Evolutionary conservation across 2,888 invertebrate species (phyloP), one percentile per base, ranked within the genome.

Genomic region (Cryptocephalus moraei): DNA sequence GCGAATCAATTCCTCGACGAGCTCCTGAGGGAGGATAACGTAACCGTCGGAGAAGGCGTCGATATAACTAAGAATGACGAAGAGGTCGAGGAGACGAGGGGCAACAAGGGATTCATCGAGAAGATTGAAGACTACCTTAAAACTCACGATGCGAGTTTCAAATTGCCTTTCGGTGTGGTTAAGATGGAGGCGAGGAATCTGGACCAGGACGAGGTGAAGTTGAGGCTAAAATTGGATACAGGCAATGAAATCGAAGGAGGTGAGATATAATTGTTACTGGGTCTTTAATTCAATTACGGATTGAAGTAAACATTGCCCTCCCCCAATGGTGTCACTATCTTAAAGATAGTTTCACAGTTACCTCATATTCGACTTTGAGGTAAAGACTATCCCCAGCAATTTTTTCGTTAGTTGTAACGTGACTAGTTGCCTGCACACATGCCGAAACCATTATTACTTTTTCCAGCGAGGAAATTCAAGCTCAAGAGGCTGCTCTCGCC

Each of bases 401-500:
- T n/a, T n/a, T n/a, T n/a, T n/a, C n/a, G n/a, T n/a, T n/a, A n/a
- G n/a, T n/a, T n/a, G n/a, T n/a, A n/a, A 34, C 34, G n/a, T 9
- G 9, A 34, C 34, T 34, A 34, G 9, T 34, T 34, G 34, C 34
- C n/a, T 34, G 34, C 9, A 9, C 34, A 34, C 9, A 34, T 34
- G 34, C n/a, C 34, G 34, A 9, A 34, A 43, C 14, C 14, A 22
- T 8, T 9, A 41, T 36, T 41, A 22, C 41, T 39, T 31, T 44
- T 58, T 58, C 33, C 42, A 57, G 59, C 51, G 36, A 51, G 52
- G 14, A 54, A 84, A 66, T 82, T 83, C 54, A 88, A 87, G 39
- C 75, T 91, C 62, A 88, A 86, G 79, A 90, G 88, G 74, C 84
- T 91, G 73, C 80, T 88, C 64, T 80, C 89, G 59, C 90, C 90